Evolutionary conservation across 1,140 invertebrate genomes (phyloP), one percentile per base, ranked within the genome.

Genomic region (Drosophila tsacasi): DNA sequence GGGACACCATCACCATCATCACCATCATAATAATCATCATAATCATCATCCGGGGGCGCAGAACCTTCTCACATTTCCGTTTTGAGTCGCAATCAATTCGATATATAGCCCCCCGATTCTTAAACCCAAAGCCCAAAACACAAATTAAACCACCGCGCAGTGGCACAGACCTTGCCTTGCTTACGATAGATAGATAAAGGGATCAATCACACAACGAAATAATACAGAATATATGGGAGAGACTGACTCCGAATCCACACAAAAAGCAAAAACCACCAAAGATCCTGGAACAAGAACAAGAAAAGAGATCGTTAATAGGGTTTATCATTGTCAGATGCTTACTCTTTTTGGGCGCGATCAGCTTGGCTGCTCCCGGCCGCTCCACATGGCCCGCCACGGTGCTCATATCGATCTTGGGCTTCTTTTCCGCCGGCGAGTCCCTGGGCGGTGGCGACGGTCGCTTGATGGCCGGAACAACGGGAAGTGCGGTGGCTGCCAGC

Each of bases 271-370:
- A 91, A 87, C 81, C 90, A 83, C 64, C 71, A 74, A 68, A 40
- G 44, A 39, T 59, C 63, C 87, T 92, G 85, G 13, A 66, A 61
- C 39, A 23, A 44, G 39, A 80, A 79, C 78, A 61, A 79, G 55
- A 84, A 35, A 94, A 83, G 95, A 81, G 93, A 59, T 57, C 35
- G 49, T 92, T 92, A 92, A 59, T 91, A 79, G 58, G 12, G 50
- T 50, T 73, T 74, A 32, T 30, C 17, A 19, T 8, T 13, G 32
- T 44, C 61, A 9, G 76, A 94, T 94, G 96, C 97, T 97, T 96
- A 98, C 97, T 96, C 95, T 97, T 97, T 71, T 97, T 97, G 68
- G 97, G 94, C 74, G 97, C 95, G 86, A 97, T 97, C 47, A 97
- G 93, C 94, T 98, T 98, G 72, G 97, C 97, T 63, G 95, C 94